Conservation (phyloP, 1,140 invertebrate genomes). For the Mactra quadrangularis region DNA sequence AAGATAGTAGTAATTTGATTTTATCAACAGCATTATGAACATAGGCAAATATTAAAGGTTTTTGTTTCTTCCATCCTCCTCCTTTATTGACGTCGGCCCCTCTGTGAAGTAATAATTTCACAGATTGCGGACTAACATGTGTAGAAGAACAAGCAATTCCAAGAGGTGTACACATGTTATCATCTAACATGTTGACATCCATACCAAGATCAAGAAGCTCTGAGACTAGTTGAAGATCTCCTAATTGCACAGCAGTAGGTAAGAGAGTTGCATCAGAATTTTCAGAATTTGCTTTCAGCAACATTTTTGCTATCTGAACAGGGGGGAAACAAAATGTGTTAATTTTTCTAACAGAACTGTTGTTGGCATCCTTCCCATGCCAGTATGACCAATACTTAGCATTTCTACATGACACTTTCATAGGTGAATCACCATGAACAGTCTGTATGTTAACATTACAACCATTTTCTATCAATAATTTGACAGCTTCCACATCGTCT, state of each 20-base stretch:
- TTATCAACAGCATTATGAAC: slow-evolving; percentile 80
- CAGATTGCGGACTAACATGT: slow-evolving; percentile 68
- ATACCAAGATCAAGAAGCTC: slow-evolving; percentile 77
- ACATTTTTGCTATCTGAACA: slow-evolving; percentile 75
- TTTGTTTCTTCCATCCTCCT: slow-evolving; percentile 78
- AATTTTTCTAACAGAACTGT: slow-evolving; percentile 23
- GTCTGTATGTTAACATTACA: slow-evolving; percentile 75
- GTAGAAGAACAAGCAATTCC: slow-evolving; percentile 75
- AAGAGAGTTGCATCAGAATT: slow-evolving; percentile 75
- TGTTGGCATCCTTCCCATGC: slow-evolving; percentile 63
- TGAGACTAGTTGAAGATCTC: slow-evolving; percentile 70
- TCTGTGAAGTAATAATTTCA: slow-evolving; percentile 74
- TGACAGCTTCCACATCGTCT: slow-evolving; percentile 73
- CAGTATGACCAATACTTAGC: slow-evolving; percentile 80
- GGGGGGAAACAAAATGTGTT: slow-evolving; percentile 73
- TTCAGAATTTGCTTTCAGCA: slow-evolving; percentile 74
- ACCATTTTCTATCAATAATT: slow-evolving; percentile 66
- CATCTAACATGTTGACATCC: slow-evolving; percentile 79
- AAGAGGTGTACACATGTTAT: slow-evolving; percentile 76
- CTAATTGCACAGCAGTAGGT: slow-evolving; percentile 77
- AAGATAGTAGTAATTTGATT: slow-evolving; percentile 77
- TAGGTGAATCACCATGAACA: slow-evolving; percentile 73
- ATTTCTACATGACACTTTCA: slow-evolving; percentile 76
- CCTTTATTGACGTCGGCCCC: slow-evolving; percentile 79
- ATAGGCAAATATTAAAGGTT: slow-evolving; percentile 79